Evolutionary conservation across 2,113 vertebrate species (phyloP), one percentile per base, ranked within the genome.

Genomic region (Chloebia gouldiae): DNA sequence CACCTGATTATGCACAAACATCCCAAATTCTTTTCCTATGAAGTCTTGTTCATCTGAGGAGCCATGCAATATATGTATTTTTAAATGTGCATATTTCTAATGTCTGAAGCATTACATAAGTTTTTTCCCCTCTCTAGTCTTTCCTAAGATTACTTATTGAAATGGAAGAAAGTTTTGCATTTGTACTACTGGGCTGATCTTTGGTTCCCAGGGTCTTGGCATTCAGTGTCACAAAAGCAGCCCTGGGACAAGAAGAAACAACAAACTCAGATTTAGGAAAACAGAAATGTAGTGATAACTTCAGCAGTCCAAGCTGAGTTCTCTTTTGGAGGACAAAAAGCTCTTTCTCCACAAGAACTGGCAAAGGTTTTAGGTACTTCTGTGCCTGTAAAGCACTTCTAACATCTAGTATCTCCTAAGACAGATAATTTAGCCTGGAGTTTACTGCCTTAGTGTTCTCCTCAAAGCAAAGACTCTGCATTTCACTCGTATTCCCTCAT

Each of bases 11-110:
- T 91, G 85, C 7, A 0, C 90, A 96, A 96, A 94, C 94, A 94
- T 86, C 95, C 90, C 80, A 84, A 94, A 97, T 97, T 97, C 95
- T 95, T 97, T 95, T 97, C 85, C 56, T 89, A 56, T 95, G 88
- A 97, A 86, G 84, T 96, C 86, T 86, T 90, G 45, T 42, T 88
- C 7, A 24, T 81, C 44, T 57, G 57, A 76, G 83, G 45, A 96
- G 70, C 69, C 63, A 72, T 51, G 70, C 19, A 0, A 94, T 93
- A 56, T 53, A 92, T 88, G 5, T 97, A 94, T 95, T 96, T 96
- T 97, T 93, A 95, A 96, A 90, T 60, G 73, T 45, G 68, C 93
- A 95, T 96, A 75, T 35, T 96, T 96, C 84, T 82, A 51, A 76
- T 96, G 77, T 84, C 86, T 95, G 81, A 89, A 80, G 56, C 68